Conservation (phyloP, 1,140 invertebrate species). For the Parapsyche elsis region DNA sequence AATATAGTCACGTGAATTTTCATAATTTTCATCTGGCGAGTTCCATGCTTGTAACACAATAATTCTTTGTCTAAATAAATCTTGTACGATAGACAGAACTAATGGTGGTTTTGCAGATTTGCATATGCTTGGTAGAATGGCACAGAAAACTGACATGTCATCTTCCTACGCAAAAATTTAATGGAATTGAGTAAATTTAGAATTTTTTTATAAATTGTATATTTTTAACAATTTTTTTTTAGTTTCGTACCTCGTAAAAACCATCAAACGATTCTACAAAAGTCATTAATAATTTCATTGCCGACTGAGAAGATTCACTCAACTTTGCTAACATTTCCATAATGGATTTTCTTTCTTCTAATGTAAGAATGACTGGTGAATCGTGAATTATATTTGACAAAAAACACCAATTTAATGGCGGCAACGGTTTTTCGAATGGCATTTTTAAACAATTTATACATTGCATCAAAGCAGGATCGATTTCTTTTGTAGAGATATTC, state of each 20-base stretch:
- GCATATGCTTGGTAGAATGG: background rate
- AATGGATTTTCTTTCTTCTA: background rate
- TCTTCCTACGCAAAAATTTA: background rate
- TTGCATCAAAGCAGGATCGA: background rate
- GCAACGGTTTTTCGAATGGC: conserved; percentile 26
- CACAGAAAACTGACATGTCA: background rate
- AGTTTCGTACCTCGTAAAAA: background rate
- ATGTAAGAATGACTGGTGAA: background rate
- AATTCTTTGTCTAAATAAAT: background rate
- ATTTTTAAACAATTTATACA: conserved; percentile 22
- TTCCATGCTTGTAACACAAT: no score
- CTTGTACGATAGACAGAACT: background rate
- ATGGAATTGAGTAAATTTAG: no score
- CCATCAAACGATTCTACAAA: conserved; percentile 22
- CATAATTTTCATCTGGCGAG: no score
- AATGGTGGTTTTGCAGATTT: background rate
- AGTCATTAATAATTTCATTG: conserved; percentile 15
- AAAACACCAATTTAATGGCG: conserved; percentile 37
- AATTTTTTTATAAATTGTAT: no score
- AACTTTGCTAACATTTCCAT: conserved; percentile 6
- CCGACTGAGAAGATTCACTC: conserved; percentile 10
- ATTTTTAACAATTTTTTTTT: no score
- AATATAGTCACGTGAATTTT: no score
- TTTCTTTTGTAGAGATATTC: background rate
- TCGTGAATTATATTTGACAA: conserved; percentile 6